Evolutionary conservation across 2,888 invertebrate genomes (phyloP).

Genomic region (Sericinus montela): DNA sequence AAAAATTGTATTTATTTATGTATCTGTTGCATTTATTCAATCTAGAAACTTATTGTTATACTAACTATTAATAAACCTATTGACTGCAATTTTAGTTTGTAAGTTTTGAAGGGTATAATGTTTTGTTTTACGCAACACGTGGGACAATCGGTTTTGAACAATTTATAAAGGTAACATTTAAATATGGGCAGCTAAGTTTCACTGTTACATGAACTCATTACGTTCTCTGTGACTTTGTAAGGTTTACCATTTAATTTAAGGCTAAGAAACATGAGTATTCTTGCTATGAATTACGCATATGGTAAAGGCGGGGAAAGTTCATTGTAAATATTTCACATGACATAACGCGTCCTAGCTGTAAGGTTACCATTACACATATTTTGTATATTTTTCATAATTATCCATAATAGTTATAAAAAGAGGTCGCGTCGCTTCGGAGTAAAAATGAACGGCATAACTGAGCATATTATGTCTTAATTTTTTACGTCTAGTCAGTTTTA

Average conservation of each 20-base stretch:
- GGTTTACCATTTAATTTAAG: conserved; percentile 23
- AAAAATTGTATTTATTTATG: conserved; percentile 38
- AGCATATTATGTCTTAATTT: conserved; percentile 40
- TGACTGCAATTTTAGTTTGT: conserved; percentile 12
- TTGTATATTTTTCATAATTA: conserved; percentile 71
- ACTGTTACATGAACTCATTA: background rate
- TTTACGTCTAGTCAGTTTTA: conserved; percentile 71
- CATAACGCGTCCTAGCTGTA: conserved; percentile 39
- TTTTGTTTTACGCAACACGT: background rate
- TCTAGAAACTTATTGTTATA: conserved; percentile 22
- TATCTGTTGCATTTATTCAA: conserved; percentile 73
- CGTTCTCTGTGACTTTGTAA: background rate
- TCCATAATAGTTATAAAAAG: conserved; percentile 37
- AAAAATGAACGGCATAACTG: conserved; percentile 47
- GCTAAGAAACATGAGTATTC: conserved; percentile 37
- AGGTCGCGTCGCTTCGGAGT: conserved; percentile 50
- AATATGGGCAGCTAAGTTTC: background rate
- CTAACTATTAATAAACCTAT: background rate
- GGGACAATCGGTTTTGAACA: background rate
- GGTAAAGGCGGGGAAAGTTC: conserved; percentile 21
- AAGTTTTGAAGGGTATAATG: conserved; percentile 5
- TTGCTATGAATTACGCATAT: conserved; percentile 26
- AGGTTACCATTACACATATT: conserved; percentile 54
- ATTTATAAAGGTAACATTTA: background rate
- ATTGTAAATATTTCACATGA: conserved; percentile 58